Evolutionary conservation across 2,113 vertebrate genomes (phyloP).

Genomic region (Theristicus caerulescens): DNA sequence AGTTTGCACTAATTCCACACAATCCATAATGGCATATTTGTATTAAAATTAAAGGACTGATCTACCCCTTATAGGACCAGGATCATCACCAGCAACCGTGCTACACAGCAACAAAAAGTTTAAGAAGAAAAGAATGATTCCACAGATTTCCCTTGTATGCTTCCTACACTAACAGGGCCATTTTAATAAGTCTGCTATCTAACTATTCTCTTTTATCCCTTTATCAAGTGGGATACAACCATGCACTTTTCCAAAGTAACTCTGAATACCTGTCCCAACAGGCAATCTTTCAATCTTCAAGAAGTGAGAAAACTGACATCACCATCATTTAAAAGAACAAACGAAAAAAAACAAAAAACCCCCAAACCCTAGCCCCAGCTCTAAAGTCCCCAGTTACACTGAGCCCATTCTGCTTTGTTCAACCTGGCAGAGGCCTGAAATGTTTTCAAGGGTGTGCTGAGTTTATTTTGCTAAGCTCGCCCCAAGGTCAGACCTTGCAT

Average conservation of each 20-base stretch:
- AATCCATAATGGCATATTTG: neutral
- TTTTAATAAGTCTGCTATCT: neutral
- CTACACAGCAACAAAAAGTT: neutral
- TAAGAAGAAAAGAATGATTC: neutral
- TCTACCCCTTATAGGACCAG: neutral
- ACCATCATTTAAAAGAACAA: neutral
- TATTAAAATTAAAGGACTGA: neutral
- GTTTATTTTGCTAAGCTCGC: slow-evolving; percentile 42
- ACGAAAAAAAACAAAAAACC: too few species aligned
- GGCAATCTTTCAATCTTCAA: neutral
- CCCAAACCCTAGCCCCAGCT: neutral
- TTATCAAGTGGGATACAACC: neutral
- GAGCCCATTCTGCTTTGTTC: neutral
- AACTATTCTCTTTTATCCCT: neutral
- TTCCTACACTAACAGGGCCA: neutral
- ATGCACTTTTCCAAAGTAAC: neutral
- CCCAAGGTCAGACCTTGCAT: slow-evolving; percentile 48
- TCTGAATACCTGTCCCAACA: neutral
- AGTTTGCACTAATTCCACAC: neutral
- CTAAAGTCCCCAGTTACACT: neutral
- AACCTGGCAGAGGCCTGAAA: neutral
- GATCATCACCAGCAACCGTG: neutral
- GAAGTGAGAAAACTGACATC: neutral
- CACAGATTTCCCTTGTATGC: neutral
- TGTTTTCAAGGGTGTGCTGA: slow-evolving; percentile 22